A percentile compares a stretch with the other conserved stretches of the same genome.
Conservation (phyloP, 2,797 vertebrate species). For the Poecilia velifera region DNA sequence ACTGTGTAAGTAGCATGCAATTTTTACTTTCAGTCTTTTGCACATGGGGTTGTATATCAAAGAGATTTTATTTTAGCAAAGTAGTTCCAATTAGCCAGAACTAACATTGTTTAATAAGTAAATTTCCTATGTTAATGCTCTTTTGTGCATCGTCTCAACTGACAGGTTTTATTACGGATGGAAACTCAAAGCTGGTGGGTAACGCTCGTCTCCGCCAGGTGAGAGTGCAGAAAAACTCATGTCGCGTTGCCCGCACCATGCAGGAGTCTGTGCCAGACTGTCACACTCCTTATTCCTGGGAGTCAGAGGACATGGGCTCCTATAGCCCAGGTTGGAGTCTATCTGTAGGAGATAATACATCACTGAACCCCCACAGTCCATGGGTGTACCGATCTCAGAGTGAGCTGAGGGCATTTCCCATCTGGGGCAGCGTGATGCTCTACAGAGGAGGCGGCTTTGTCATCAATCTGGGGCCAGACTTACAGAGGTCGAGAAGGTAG, state of each 20-base stretch:
- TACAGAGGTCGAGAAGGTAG: conserved; percentile 85
- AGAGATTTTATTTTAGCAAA: neutral
- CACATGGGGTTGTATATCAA: neutral
- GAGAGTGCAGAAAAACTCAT: conserved; percentile 86
- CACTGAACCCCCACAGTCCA: conserved; percentile 60
- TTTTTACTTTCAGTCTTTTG: neutral
- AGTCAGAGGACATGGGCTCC: conserved; percentile 85
- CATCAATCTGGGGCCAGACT: conserved; percentile 85
- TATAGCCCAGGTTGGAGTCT: conserved; percentile 87
- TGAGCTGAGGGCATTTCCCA: conserved; percentile 80
- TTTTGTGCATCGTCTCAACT: conserved; percentile 7
- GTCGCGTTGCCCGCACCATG: conserved; percentile 76
- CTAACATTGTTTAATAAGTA: neutral
- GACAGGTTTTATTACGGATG: conserved; percentile 95
- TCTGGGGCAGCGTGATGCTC: conserved; percentile 87
- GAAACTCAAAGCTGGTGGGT: conserved; percentile 93
- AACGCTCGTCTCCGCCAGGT: conserved; percentile 91
- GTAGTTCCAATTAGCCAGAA: neutral
- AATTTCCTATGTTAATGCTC: neutral
- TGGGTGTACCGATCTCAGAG: conserved; percentile 91
- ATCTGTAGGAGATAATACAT: conserved; percentile 57
- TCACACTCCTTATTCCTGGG: conserved; percentile 85
- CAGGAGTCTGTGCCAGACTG: conserved; percentile 77
- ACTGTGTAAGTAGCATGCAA: neutral
- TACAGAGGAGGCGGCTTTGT: conserved; percentile 93